Conservation (phyloP, 2,888 invertebrate species). For the Megastigmus dorsalis region DNA sequence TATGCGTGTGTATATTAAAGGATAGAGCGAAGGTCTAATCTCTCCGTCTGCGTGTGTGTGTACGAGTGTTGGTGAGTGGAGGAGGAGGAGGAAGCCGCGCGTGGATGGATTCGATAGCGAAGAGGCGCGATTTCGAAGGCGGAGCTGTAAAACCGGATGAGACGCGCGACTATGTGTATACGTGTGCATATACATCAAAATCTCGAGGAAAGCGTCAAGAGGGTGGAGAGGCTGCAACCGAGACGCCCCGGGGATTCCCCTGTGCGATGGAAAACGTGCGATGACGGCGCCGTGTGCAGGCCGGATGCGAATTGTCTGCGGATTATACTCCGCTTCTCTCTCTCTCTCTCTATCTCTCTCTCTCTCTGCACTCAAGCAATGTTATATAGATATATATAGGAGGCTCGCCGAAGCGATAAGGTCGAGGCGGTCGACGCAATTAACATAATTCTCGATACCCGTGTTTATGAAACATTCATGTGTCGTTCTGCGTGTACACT, state of each 20-base stretch:
- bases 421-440: too few species aligned
- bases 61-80: neutral
- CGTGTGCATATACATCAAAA: neutral
- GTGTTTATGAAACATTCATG: slow-evolving; percentile 19
- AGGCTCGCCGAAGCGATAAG: neutral
- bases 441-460: slow-evolving; percentile 5
- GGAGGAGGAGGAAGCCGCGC: slow-evolving; percentile 35
- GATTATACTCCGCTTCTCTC: slow-evolving; percentile 25
- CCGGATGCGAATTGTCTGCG: slow-evolving; percentile 28
- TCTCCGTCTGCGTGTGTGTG: too few species aligned
- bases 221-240: too few species aligned
- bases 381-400: neutral
- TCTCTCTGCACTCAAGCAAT: neutral
- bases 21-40: too few species aligned
- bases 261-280: neutral
- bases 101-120: slow-evolving; percentile 35
- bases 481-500: neutral
- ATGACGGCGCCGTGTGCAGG: slow-evolving; percentile 1
- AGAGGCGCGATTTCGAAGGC: slow-evolving; percentile 42
- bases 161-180: neutral
- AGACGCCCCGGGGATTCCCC: slow-evolving; percentile 16
- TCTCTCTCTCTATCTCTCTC: neutral
- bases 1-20: neutral
- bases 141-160: slow-evolving; percentile 43
- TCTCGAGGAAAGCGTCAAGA: neutral